A percentile compares a stretch with the other conserved stretches of the same genome.
These are phyloP conservation scores for Arctocebus calabarensis DNA, from an alignment of 2,797 vertebrate genomes.

Conservation along the genomic window DNA sequence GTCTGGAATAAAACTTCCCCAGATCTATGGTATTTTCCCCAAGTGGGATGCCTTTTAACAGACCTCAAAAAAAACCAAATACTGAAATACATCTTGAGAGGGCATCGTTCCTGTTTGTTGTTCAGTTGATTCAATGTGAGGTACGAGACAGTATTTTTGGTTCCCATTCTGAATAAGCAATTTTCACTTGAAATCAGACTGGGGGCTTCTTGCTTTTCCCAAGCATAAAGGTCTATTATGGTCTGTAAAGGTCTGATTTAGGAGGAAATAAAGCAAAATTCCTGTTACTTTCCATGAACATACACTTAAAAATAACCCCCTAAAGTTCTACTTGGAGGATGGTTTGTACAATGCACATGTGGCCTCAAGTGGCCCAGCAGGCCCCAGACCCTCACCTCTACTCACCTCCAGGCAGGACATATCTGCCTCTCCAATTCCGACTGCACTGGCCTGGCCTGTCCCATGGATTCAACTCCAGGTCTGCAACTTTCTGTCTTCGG, in stretches of 20 bases:
- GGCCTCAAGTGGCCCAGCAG: neutral
- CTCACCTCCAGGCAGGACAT: neutral
- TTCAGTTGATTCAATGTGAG: neutral
- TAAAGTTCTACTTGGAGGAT: neutral
- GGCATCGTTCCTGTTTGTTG: neutral
- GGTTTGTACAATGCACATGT: neutral
- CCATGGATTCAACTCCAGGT: neutral
- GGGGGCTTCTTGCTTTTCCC: neutral
- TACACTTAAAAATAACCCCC: neutral
- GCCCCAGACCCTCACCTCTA: neutral
- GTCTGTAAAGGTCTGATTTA: neutral
- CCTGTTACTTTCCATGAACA: neutral
- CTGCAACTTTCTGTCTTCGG: neutral
- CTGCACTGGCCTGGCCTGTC: rapidly evolving
- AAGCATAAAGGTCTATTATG: neutral
- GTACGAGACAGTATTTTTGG: neutral
- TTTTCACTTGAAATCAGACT: neutral
- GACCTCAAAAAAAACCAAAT: neutral
- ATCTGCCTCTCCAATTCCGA: neutral
- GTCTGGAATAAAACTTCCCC: neutral
- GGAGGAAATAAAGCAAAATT: neutral
- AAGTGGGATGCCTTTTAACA: neutral
- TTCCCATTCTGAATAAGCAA: neutral
- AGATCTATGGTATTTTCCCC: neutral
- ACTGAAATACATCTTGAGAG: neutral